phyloP scores from a whole-genome alignment of 1,140 invertebrate species.

The Schlechtendalia chinensis region DNA sequence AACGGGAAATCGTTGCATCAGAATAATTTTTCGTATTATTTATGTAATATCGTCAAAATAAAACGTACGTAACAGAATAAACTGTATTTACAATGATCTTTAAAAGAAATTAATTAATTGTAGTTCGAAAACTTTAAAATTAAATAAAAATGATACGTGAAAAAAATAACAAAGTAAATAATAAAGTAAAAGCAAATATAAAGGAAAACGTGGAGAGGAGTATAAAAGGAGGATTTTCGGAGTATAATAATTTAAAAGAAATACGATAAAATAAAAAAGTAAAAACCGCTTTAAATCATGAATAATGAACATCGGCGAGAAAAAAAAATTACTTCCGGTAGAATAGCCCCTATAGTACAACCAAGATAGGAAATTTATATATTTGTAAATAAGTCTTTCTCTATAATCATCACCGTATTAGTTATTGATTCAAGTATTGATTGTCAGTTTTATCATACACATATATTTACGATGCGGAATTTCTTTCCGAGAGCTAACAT shows the following conservation, averaged over 20 bases:
- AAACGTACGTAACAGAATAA: no score
- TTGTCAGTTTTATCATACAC: neutral
- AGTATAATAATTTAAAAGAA: slow-evolving; percentile 5
- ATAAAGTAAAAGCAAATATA: neutral
- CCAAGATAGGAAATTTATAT: neutral
- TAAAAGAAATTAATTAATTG: neutral
- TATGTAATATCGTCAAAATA: no score
- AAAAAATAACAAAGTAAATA: neutral
- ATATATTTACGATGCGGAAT: slow-evolving; percentile 5
- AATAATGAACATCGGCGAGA: slow-evolving; percentile 9
- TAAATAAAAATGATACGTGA: neutral
- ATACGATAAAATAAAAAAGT: no score
- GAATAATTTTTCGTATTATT: no score
- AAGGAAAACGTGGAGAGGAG: neutral
- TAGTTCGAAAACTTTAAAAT: neutral
- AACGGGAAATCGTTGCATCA: no score
- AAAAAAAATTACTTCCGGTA: neutral
- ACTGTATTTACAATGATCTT: neutral
- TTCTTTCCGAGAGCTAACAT: neutral
- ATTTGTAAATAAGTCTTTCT: neutral
- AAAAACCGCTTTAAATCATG: slow-evolving; percentile 16
- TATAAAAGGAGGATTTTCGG: neutral
- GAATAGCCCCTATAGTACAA: neutral
- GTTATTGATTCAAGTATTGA: neutral
- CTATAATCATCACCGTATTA: neutral